Evolutionary conservation across 2,113 vertebrate species (phyloP), one percentile per base, ranked within the genome.

Genomic region (Nycticebus coucang): DNA sequence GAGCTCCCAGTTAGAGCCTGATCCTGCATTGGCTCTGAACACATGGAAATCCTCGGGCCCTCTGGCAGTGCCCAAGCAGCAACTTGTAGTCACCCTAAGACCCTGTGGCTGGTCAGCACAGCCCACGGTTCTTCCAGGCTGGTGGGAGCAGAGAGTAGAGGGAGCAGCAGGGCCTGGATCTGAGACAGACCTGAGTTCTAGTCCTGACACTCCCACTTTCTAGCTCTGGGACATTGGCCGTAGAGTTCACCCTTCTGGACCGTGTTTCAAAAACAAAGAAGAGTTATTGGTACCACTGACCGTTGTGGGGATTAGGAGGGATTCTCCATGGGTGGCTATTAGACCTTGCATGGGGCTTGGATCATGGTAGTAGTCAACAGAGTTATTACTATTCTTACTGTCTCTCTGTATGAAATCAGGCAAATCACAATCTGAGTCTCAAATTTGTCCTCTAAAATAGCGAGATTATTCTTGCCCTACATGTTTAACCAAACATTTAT

Each of bases 401-500:
- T 89, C 69, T 64, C n/a, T 89, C 55, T 37, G 1, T 33, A 28
- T 18, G 72, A 86, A 85, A 86, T 68, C 45, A 81, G 55, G 35
- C 66, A 92, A 33, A 59, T 59, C 30, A 53, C n/a, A 75, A 41
- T 35, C 50, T 28, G n/a, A 90, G 45, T 14, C 91, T 96, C 37
- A 77, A 8, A 60, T 68, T 37, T 69, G 15, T 94, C 81, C 64
- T 82, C 22, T 82, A 71, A 86, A 92, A 78, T 19, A 53, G 55
- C 53, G 57, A 78, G 22, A 53, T 57, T 59, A 55, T 55, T 90
- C 28, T 72, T 71, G 30, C 10, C 26, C 8, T 12, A 59, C 37
- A 57, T 18, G 6, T 33, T 79, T 91, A 86, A 87, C 37, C 64
- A 71, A 45, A 62, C 93, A 22, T 90, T 93, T 87, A 50, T 95